Evolutionary conservation across 2,797 vertebrate genomes (phyloP), one percentile per base, ranked within the genome.

Genomic region (Streptopelia turtur): DNA sequence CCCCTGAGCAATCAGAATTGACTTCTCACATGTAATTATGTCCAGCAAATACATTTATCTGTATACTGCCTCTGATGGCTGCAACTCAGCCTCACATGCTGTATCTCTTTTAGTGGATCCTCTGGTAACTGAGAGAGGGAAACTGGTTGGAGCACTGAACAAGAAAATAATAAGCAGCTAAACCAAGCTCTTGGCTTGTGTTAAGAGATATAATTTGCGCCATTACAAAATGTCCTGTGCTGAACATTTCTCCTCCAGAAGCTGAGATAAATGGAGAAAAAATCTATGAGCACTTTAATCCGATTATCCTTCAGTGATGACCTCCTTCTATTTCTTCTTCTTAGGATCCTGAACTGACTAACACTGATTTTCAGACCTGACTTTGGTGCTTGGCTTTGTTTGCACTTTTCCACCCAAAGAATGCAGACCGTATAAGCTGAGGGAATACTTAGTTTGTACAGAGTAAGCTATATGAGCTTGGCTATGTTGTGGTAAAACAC

Each of bases 391-490:
- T 89, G 49, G 13, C 20, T 68, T 71, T 85, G 14, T 65, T 72
- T 74, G 6, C 11, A 56, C 6, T 22, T 65, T 65, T 80, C 39
- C 5, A 57, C 17, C 11, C 20, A 28, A 63, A 56, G 22, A 80
- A 53, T 68, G 27, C 11, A 68, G 16, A 3, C 22, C 15, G 2
- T 64, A 13, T 57, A 68, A 76, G 9, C 4, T 61, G 17, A 59
- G 8, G 11, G 16, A 71, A 68, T 37, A 9, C 14, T 56, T 55
- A 31, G 21, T 33, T 93, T 60, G 13, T n/a, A 41, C 4, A 49
- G 28, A 7, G 18, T 63, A n/a, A 25, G 8, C n/a, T 52, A 5
- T 11, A 20, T 23, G 0, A 0, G 5, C 13, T 78, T 75, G 7
- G 10, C 37, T 78, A 16, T 33, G 21, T 60, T 47, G 35, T 4